Evolutionary conservation across 1,140 invertebrate species (phyloP).

Genomic region (Bombus difficillimus): DNA sequence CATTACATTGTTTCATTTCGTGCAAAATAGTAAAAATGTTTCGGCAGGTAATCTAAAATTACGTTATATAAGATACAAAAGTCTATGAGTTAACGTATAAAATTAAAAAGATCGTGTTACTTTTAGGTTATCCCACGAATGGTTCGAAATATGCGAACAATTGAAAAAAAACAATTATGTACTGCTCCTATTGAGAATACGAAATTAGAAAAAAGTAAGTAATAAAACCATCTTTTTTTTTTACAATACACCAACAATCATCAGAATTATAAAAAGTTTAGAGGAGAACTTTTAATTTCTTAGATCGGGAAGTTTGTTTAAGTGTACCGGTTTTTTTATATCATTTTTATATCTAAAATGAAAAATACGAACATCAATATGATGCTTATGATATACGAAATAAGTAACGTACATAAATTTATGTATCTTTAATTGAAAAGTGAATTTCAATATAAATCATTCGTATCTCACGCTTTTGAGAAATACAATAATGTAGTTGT

Average conservation of each 20-base stretch:
- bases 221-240: not conserved
- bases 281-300: not conserved
- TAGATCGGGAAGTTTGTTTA: no score
- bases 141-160: not conserved
- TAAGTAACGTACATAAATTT: no score
- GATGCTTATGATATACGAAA: no score
- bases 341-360: no score
- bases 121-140: slow-evolving; percentile 47
- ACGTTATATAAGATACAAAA: not conserved
- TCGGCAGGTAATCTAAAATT: slow-evolving; percentile 26
- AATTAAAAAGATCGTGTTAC: not conserved
- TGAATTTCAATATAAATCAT: no score
- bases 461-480: not conserved
- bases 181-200: not conserved
- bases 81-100: not conserved
- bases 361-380: no score
- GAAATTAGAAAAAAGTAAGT: slow-evolving; percentile 72
- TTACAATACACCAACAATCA: not conserved
- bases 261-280: not conserved
- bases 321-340: no score
- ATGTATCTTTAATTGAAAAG: no score
- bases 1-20: not conserved
- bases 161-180: not conserved
- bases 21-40: slow-evolving; percentile 29
- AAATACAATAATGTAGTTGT: no score